These are phyloP conservation scores for Drosophila lacicola DNA, from an alignment of 2,888 invertebrate genomes.

Conservation along the genomic window DNA sequence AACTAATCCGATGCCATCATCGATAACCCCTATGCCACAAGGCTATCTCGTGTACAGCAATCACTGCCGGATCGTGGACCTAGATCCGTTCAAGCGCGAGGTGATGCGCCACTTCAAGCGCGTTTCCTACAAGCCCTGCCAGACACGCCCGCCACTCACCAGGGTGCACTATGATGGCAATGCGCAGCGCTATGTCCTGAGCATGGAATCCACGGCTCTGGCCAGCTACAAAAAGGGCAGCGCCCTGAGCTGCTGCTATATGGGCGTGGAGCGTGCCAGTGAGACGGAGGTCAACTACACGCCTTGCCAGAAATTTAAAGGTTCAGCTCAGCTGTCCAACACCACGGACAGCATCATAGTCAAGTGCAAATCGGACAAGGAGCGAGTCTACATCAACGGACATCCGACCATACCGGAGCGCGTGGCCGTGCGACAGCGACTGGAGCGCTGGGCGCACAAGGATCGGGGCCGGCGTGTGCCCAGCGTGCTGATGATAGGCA, in stretches of 20 bases:
- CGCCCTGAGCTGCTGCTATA: conserved; percentile 82
- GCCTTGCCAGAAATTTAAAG: conserved; percentile 85
- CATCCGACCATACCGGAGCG: conserved; percentile 87
- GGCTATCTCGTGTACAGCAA: conserved; percentile 86
- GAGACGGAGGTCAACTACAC: conserved; percentile 80
- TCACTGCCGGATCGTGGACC: conserved; percentile 88
- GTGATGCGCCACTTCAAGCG: conserved; percentile 86
- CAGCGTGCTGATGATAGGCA: conserved; percentile 92
- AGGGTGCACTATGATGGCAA: conserved; percentile 69
- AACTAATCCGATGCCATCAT: conserved; percentile 18
- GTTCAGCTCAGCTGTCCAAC: conserved; percentile 79
- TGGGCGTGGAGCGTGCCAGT: conserved; percentile 76
- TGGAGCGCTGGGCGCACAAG: conserved; percentile 71
- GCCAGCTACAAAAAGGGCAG: conserved; percentile 61
- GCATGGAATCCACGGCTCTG: conserved; percentile 73
- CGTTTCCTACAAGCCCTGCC: conserved; percentile 86
- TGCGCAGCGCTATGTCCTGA: conserved; percentile 73
- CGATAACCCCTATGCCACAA: conserved; percentile 61
- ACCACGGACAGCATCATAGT: conserved; percentile 86
- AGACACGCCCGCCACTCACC: conserved; percentile 82
- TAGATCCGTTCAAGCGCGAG: conserved; percentile 87
- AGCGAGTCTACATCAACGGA: conserved; percentile 84
- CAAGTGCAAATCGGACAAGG: conserved; percentile 84
- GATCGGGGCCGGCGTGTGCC: conserved; percentile 74
- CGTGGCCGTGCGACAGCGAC: conserved; percentile 85